phyloP scores from a whole-genome alignment of 2,797 vertebrate species.

The Acanthopagrus latus region DNA sequence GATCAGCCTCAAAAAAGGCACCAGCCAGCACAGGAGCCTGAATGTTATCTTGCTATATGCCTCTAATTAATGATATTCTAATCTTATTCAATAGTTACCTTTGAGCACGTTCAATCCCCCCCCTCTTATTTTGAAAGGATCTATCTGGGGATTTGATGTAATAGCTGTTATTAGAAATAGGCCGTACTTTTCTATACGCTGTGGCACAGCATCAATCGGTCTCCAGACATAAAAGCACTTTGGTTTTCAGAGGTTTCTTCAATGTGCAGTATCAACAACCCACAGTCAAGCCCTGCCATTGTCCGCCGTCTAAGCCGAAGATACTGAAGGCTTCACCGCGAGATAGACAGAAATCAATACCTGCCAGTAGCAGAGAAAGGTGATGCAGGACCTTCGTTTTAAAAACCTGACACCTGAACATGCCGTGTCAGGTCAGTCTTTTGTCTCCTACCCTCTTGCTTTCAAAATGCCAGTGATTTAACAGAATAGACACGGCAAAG shows the following conservation, averaged over 20 bases:
- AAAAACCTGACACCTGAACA: slow-evolving; percentile 55
- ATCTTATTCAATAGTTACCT: slow-evolving; percentile 43
- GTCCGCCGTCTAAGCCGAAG: slow-evolving; percentile 49
- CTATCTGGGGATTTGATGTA: slow-evolving; percentile 15
- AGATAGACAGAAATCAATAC: slow-evolving; percentile 69
- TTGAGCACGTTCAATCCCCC: slow-evolving; percentile 26
- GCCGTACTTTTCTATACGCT: slow-evolving; percentile 1
- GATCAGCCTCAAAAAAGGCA: slow-evolving; percentile 45
- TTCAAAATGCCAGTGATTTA: slow-evolving; percentile 25
- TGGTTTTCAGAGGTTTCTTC: slow-evolving; percentile 41
- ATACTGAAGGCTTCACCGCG: slow-evolving; percentile 46
- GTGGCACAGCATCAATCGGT: slow-evolving; percentile 40
- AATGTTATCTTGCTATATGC: slow-evolving; percentile 32
- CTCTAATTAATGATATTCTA: slow-evolving; percentile 42
- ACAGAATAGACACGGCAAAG: slow-evolving; percentile 18
- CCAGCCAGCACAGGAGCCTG: slow-evolving; percentile 8
- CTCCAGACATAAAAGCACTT: slow-evolving; percentile 50
- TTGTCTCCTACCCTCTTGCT: slow-evolving; percentile 45
- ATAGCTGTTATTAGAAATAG: slow-evolving; percentile 22
- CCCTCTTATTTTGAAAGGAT: slow-evolving; percentile 35
- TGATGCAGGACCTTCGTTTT: slow-evolving; percentile 43
- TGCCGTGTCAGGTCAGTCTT: slow-evolving; percentile 35
- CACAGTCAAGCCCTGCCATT: slow-evolving; percentile 39
- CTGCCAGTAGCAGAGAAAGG: slow-evolving; percentile 53
- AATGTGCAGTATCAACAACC: slow-evolving; percentile 46